Conservation (phyloP, 1,140 invertebrate species). For the Heliconius eleuchia region DNA sequence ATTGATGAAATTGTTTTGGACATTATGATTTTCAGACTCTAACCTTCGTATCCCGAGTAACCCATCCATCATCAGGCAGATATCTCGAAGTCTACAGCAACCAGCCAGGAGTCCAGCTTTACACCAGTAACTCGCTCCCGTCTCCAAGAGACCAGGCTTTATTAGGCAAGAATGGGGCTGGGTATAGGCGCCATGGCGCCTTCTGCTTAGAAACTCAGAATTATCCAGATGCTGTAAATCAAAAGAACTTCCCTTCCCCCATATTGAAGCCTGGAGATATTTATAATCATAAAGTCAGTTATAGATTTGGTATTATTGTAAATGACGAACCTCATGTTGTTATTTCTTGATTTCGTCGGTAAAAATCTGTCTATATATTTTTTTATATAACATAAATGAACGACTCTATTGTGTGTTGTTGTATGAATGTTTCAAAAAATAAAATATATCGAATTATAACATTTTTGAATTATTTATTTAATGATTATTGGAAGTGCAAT, state of each 20-base stretch:
- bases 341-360: background rate
- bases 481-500: no score
- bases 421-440: no score
- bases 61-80: conserved; percentile 87
- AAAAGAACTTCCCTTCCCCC: conserved; percentile 88
- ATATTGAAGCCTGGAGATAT: conserved; percentile 87
- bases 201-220: conserved; percentile 96
- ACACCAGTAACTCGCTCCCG: conserved; percentile 91
- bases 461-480: no score
- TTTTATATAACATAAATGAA: background rate
- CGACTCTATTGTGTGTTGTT: background rate
- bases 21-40: conserved; percentile 49
- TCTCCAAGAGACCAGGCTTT: conserved; percentile 76
- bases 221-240: conserved; percentile 95
- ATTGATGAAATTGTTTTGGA: background rate
- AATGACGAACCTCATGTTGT: conserved; percentile 44
- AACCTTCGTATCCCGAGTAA: conserved; percentile 79
- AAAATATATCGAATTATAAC: no score
- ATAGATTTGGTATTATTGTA: conserved; percentile 78
- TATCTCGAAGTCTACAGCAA: conserved; percentile 89
- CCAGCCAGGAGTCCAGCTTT: conserved; percentile 95
- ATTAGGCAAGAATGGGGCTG: conserved; percentile 85
- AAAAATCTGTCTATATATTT: background rate
- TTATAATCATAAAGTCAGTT: conserved; percentile 84
- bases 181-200: conserved; percentile 89